Conservation (phyloP, 2,113 vertebrate genomes). For the Larimichthys crocea region DNA sequence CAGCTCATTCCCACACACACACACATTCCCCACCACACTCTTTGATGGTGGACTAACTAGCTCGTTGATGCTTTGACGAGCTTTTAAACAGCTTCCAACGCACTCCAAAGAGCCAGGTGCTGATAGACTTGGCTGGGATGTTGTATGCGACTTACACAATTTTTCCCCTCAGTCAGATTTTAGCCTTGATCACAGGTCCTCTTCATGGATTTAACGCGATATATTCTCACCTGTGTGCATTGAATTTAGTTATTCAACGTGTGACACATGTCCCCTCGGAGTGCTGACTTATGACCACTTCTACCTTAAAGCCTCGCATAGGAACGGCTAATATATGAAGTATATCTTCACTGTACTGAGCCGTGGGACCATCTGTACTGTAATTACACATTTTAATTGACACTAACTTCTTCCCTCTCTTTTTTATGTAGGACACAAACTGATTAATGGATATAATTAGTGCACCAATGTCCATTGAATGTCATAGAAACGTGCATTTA, state of each 20-base stretch:
- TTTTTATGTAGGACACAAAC: not conserved
- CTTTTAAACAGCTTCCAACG: slow-evolving; percentile 57
- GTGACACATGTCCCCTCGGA: not conserved
- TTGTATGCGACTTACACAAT: not conserved
- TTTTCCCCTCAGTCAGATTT: not conserved
- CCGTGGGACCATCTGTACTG: not conserved
- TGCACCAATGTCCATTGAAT: not conserved
- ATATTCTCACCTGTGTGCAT: not conserved
- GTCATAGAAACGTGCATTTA: not conserved
- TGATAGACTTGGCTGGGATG: slow-evolving; percentile 16
- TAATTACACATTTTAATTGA: not conserved
- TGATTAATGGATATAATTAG: slow-evolving; percentile 6
- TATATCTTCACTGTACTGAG: not conserved
- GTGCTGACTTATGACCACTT: not conserved
- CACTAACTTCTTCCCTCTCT: not conserved
- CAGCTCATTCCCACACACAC: not conserved
- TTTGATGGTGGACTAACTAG: slow-evolving; percentile 58
- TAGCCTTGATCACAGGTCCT: slow-evolving; percentile 4
- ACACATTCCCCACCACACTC: slow-evolving; percentile 13
- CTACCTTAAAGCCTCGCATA: not conserved
- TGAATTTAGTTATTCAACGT: slow-evolving; percentile 2
- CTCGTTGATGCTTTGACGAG: slow-evolving; percentile 53
- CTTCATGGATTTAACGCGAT: not conserved
- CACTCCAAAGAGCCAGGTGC: slow-evolving; percentile 40
- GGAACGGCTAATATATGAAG: not conserved